Evolutionary conservation across 23 tunicate species (phyloP), one percentile per base, ranked within the genome.

Genomic region (Botrylloides violaceus): DNA sequence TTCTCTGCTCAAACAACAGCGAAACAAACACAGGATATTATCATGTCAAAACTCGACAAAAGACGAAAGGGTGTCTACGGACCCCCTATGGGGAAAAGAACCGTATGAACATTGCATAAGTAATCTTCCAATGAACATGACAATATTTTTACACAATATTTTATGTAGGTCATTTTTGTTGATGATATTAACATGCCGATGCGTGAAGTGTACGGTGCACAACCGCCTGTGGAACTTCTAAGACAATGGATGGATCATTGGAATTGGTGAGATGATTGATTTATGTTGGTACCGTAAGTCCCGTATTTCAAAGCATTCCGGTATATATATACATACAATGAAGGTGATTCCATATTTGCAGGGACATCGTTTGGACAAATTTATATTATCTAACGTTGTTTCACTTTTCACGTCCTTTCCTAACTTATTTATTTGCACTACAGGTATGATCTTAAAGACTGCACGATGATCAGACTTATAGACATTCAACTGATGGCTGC

Each of bases 1-100:
- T 93, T 93, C 50, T 93, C 98, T n/a, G 98, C 98, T 6, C 94
- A 93, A 65, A 93, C 98, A 58, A 85, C 98, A 3, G 92, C 98
- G 24, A 81, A 93, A 43, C 98, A 93, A 58, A 86, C 94, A 1
- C 98, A 93, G 47, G 84, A 77, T 61, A 81, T 93, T 29, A 93
- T 93, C 87, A 93, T 93, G 98, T 80, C 88, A 23, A 93, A 93
- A 70, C 79, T 93, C 32, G 98, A 93, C 70, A 93, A 93, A 49
- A 71, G 98, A 56, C 63, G 98, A 39, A 93, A 93, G 57, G 98
- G 85, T 12, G 81, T 76, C 20, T 75, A 36, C 38, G 98, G 98
- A 4, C 98, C 98, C 12, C 94, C 98, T 7, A 65, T 93, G 58
- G 98, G 98, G 49, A 93, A 93, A 71, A 85, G 70, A 73, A 81